Evolutionary conservation across 2,888 invertebrate species (phyloP).

Genomic region (Drosophila robusta): DNA sequence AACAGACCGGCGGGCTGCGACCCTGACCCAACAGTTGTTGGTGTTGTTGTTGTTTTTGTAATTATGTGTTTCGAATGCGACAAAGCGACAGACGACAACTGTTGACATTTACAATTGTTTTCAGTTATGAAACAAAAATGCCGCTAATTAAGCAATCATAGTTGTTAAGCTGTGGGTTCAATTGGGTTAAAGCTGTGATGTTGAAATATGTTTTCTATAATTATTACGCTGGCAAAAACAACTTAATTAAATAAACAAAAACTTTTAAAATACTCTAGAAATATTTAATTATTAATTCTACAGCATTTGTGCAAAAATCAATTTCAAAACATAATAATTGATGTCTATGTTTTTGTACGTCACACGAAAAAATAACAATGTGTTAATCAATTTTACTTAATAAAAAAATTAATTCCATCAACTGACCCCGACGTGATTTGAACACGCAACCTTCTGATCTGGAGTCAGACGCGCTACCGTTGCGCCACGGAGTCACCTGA

Average conservation of each 20-base stretch:
- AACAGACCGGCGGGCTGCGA: constrained; percentile 4
- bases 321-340: neutral
- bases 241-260: neutral
- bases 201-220: constrained; percentile 8
- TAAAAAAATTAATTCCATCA: neutral
- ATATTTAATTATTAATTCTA: neutral
- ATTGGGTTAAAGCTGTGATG: constrained; percentile 6
- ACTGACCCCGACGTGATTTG: constrained; percentile 62
- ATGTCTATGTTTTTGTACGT: neutral
- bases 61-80: constrained; percentile 52
- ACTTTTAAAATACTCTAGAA: neutral
- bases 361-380: neutral
- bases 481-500: constrained; percentile 58
- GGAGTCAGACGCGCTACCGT: constrained; percentile 64
- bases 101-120: constrained; percentile 72
- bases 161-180: constrained; percentile 21
- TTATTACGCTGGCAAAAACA: neutral
- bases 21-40: constrained; percentile 32
- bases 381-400: neutral
- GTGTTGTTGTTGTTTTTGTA: constrained; percentile 47
- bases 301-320: neutral
- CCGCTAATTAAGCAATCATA: constrained; percentile 68
- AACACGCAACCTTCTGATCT: constrained; percentile 64
- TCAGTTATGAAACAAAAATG: constrained; percentile 52
- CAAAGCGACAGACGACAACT: constrained; percentile 57